Conservation (phyloP, 2,797 vertebrate genomes). For the Apodemus agrarius region DNA sequence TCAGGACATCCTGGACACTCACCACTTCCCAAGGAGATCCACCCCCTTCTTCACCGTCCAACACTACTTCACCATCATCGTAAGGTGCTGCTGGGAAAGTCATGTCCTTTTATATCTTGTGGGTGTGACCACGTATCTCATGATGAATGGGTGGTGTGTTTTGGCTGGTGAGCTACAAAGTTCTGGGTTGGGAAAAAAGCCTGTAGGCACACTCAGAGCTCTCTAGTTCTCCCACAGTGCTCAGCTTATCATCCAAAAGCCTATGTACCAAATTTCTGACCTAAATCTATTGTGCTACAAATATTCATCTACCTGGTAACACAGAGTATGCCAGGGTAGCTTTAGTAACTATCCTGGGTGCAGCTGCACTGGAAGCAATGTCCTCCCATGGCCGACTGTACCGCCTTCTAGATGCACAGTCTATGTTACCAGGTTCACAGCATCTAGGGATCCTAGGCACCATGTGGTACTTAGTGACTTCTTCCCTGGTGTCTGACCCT, state of each 20-base stretch:
- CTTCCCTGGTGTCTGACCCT: not conserved
- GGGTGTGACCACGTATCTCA: not conserved
- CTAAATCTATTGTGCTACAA: not conserved
- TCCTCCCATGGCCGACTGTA: accelerated
- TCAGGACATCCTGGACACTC: not conserved
- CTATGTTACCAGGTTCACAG: not conserved
- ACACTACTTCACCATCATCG: not conserved
- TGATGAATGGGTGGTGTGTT: not conserved
- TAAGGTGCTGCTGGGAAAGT: not conserved
- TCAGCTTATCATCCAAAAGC: not conserved
- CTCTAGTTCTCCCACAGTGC: not conserved
- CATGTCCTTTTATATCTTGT: not conserved
- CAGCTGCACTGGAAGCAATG: not conserved
- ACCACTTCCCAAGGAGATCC: not conserved
- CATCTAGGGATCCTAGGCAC: not conserved
- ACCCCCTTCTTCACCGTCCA: not conserved
- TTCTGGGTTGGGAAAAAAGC: not conserved
- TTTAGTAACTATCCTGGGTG: not conserved
- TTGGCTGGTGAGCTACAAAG: not conserved
- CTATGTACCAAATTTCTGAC: not conserved
- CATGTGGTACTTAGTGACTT: not conserved
- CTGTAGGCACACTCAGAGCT: not conserved
- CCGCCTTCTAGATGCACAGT: not conserved
- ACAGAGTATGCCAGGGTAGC: not conserved
- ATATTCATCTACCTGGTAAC: not conserved